Evolutionary conservation across 2,797 vertebrate genomes (phyloP), one percentile per base, ranked within the genome.

Genomic region (Poeciliopsis gracilis): DNA sequence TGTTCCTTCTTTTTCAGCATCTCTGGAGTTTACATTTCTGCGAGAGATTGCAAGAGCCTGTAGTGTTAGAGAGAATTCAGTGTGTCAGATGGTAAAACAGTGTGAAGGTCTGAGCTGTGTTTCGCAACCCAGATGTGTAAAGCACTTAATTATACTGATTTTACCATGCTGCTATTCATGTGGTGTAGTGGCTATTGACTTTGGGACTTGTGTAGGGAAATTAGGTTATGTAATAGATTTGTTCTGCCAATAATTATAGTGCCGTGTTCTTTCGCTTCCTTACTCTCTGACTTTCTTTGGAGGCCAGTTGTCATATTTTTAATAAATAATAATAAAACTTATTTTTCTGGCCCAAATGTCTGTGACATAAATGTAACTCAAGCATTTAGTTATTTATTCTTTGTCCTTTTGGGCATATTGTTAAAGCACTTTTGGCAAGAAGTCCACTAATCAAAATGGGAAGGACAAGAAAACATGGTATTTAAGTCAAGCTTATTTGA

Each of bases 221-320:
- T 33, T 77, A 28, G 69, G 66, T 93, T 91, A 89, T 75, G 76
- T 89, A 92, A 94, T 79, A 79, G 73, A 70, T 78, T 79, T 86
- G 87, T 87, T 76, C 77, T 86, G 80, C 72, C 78, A 77, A 59
- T 82, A 77, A 86, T 78, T 59, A 80, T 53, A 86, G 83, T 38
- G 72, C 63, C 66, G 47, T 82, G 89, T 82, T 83, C 86, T 81
- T 67, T 45, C 46, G 79, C 73, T 66, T 23, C 69, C 66, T 46
- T 18, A 47, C 73, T 82, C 61, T 72, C 36, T 55, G 13, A 15
- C 3, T 16, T 61, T 77, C 71, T 41, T 61, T 53, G 47, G 6
- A 63, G 76, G 75, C 43, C 53, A 51, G 36, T 75, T 70, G 38
- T 82, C 55, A 61, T 76, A 71, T 57, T 43, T 72, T 33, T n/a